Conservation (phyloP, 2,797 vertebrate species). For the Oryzias dopingdopingensis region DNA sequence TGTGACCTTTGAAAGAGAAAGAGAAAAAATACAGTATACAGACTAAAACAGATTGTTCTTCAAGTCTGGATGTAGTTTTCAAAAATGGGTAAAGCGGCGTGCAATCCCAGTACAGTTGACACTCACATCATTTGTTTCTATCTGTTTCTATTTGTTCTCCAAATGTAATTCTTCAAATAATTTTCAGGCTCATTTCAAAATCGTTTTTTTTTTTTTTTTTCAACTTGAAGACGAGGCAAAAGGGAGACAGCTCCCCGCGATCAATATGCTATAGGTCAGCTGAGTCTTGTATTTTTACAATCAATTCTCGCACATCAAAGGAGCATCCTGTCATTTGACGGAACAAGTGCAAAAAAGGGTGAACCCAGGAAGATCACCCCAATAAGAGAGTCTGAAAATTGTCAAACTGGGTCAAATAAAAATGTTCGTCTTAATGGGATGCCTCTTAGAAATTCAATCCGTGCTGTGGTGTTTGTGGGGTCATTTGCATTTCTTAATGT, state of each 20-base stretch:
- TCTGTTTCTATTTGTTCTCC: slow-evolving; percentile 23
- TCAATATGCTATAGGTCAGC: slow-evolving; percentile 77
- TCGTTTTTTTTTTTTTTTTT: slow-evolving; percentile 39
- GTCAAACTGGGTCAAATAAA: slow-evolving; percentile 72
- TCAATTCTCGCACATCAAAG: slow-evolving; percentile 76
- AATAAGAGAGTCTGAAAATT: slow-evolving; percentile 75
- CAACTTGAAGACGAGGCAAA: slow-evolving; percentile 50
- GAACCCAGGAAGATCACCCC: slow-evolving; percentile 64
- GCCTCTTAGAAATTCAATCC: slow-evolving; percentile 33
- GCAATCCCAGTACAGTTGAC: slow-evolving; percentile 15
- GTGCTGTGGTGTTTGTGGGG: slow-evolving; percentile 2
- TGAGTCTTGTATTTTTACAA: slow-evolving; percentile 69
- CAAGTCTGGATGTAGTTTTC: slow-evolving; percentile 44
- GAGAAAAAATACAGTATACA: slow-evolving; percentile 40
- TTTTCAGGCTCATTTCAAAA: slow-evolving; percentile 47
- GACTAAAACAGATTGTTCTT: slow-evolving; percentile 32
- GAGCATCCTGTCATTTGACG: slow-evolving; percentile 63
- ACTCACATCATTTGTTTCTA: slow-evolving; percentile 22
- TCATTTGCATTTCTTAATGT: slow-evolving; percentile 23
- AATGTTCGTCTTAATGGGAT: slow-evolving; percentile 45
- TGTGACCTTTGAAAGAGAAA: slow-evolving; percentile 72
- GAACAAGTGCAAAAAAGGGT: slow-evolving; percentile 73
- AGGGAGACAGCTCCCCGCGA: slow-evolving; percentile 54
- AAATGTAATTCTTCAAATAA: slow-evolving; percentile 18
- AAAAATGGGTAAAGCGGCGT: slow-evolving; percentile 11